phyloP scores from a whole-genome alignment of 2,888 invertebrate species.

The Adelognathus sp. region DNA sequence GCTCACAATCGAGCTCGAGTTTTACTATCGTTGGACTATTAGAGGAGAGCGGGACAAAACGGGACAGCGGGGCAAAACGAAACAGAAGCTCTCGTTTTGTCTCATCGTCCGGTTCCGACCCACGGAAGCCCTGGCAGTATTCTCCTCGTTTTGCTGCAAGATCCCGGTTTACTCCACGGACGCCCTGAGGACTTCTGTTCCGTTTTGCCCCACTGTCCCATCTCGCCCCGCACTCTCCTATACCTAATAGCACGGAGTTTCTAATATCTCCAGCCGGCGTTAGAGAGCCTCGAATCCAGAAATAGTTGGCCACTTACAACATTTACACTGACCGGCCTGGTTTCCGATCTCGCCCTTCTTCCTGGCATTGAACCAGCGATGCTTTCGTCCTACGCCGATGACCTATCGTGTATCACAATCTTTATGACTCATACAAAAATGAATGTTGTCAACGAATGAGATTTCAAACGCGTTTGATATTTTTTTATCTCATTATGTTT shows the following conservation, averaged over 20 bases:
- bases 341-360: slow-evolving; percentile 63
- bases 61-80: no score
- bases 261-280: slow-evolving; percentile 58
- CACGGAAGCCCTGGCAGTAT: no score
- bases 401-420: slow-evolving; percentile 50
- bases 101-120: no score
- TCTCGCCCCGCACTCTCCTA: background rate
- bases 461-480: background rate
- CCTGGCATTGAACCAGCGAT: slow-evolving; percentile 74
- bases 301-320: slow-evolving; percentile 70
- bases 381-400: slow-evolving; percentile 57
- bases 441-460: background rate
- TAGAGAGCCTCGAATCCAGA: slow-evolving; percentile 67
- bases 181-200: no score
- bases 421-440: slow-evolving; percentile 60
- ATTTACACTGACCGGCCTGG: slow-evolving; percentile 66
- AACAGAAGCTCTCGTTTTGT: no score
- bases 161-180: no score
- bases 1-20: background rate
- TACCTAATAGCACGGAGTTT: background rate
- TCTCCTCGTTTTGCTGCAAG: no score
- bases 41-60: no score
- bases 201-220: no score
- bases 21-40: background rate
- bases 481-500: background rate